Evolutionary conservation across 2,888 invertebrate species (phyloP).

Genomic region (Theodoxus fluviatilis): DNA sequence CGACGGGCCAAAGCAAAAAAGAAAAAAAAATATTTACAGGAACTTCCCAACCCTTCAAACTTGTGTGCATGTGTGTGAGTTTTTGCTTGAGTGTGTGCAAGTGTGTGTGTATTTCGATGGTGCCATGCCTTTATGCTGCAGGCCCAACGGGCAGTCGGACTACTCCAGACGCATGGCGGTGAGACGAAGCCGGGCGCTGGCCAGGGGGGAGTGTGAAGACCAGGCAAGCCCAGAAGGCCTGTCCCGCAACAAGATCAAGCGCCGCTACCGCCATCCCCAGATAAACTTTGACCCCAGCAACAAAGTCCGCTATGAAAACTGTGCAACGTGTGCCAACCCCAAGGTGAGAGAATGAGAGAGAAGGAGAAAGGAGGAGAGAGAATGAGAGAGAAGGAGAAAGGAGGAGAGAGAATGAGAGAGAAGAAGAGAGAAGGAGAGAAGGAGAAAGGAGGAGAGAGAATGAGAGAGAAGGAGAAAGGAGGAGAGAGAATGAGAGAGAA

Average conservation of each 20-base stretch:
- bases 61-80: too few relatives aligned
- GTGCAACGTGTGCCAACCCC: constrained; percentile 50
- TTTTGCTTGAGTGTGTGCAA: too few relatives aligned
- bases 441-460: neutral
- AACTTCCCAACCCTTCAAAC: too few relatives aligned
- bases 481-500: neutral
- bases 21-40: too few relatives aligned
- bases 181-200: too few relatives aligned
- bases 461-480: neutral
- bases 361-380: neutral
- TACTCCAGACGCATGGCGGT: too few relatives aligned
- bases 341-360: constrained; percentile 39
- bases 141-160: too few relatives aligned
- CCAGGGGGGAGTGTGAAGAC: too few relatives aligned
- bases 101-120: too few relatives aligned
- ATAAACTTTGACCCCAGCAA: constrained; percentile 66
- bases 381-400: neutral
- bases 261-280: constrained; percentile 77
- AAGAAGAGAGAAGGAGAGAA: neutral
- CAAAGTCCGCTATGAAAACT: constrained; percentile 51
- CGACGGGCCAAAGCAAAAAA: too few relatives aligned
- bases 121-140: too few relatives aligned
- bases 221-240: too few relatives aligned
- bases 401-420: neutral
- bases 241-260: constrained; percentile 87